A percentile compares a stretch with the other conserved stretches of the same genome.
Conservation (phyloP, 2,113 vertebrate genomes). For the Colaptes auratus region DNA sequence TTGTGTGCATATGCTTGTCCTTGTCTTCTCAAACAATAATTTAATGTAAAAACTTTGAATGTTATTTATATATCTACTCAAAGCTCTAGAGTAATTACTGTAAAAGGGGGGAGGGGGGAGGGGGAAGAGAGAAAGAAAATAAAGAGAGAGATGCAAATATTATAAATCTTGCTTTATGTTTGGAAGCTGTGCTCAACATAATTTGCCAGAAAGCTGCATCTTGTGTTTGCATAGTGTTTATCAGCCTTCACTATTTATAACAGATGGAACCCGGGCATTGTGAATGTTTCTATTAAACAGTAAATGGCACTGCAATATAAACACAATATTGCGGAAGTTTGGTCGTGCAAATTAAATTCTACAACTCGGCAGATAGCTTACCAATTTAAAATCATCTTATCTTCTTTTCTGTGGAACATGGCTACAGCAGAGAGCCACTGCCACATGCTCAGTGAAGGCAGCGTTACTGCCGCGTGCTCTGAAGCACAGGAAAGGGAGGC, state of each 20-base stretch:
- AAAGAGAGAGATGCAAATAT: constrained; percentile 58
- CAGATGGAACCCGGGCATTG: constrained; percentile 78
- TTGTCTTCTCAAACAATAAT: constrained; percentile 59
- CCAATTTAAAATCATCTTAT: constrained; percentile 72
- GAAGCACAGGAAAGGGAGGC: neutral
- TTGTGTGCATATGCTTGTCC: neutral
- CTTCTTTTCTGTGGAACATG: constrained; percentile 45
- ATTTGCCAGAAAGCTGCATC: constrained; percentile 77
- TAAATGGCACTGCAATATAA: constrained; percentile 77
- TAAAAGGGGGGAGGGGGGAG: neutral
- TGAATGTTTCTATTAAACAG: constrained; percentile 82
- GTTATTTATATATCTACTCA: constrained; percentile 75
- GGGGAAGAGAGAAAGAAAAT: constrained; percentile 12
- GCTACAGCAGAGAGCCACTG: constrained; percentile 38
- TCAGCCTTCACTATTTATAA: constrained; percentile 76
- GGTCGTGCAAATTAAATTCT: constrained; percentile 81
- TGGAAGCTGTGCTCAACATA: constrained; percentile 61
- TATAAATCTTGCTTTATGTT: constrained; percentile 78
- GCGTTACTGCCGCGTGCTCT: neutral
- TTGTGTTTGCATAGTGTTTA: constrained; percentile 79
- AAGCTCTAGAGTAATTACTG: constrained; percentile 68
- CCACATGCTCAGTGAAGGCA: neutral
- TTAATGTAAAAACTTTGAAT: constrained; percentile 68
- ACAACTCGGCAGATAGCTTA: constrained; percentile 75
- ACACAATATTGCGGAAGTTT: constrained; percentile 80